Base-by-base conservation (phyloP, 2,797 vertebrate species). In the Apogon hyalosoma region DNA sequence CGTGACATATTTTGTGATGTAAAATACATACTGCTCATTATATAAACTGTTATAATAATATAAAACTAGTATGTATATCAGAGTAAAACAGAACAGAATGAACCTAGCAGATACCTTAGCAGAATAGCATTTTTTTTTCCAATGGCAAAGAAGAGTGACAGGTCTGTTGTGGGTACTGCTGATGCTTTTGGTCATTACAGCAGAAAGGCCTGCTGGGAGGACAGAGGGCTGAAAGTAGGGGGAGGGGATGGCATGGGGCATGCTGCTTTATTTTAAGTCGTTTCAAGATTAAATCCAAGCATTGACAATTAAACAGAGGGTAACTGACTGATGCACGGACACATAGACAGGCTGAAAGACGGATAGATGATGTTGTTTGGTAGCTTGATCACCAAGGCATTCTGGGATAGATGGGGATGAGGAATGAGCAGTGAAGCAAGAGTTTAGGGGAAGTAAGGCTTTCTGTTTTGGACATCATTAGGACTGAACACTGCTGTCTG, bases 151-250 rank as follows among this genome's bases (percentile, higher is more conserved):
- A 24, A 52, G 6, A 54, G 38, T 54, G 59, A 40, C 2, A 8
- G 28, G 21, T 6, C 41, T 12, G 43, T 43, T 47, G 39, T 21
- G n/a, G 47, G n/a, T 49, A 12, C 36, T 70, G 52, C 62, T 62
- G 21, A 11, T 69, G 49, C 18, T 42, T 63, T 77, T 45, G 43
- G 46, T 53, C 63, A 74, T 69, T 57, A 64, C 39, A 31, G 28
- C 18, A 58, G 48, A 61, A 61, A 66, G 47, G 15, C 10, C 47
- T 83, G 56, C 53, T 63, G 59, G 33, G 72, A 69, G 47, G 21
- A 69, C 8, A 66, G 57, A 69, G 24, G 42, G 28, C n/a, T 62
- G 7, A 62, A 47, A n/a, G 31, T 13, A 46, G 42, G 16, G 28
- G 48, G 36, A 41, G 39, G 48, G 15, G 41, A 12, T 42, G 46